Base-by-base conservation (phyloP, 2,797 vertebrate genomes). In the Sebastes flavidus region DNA sequence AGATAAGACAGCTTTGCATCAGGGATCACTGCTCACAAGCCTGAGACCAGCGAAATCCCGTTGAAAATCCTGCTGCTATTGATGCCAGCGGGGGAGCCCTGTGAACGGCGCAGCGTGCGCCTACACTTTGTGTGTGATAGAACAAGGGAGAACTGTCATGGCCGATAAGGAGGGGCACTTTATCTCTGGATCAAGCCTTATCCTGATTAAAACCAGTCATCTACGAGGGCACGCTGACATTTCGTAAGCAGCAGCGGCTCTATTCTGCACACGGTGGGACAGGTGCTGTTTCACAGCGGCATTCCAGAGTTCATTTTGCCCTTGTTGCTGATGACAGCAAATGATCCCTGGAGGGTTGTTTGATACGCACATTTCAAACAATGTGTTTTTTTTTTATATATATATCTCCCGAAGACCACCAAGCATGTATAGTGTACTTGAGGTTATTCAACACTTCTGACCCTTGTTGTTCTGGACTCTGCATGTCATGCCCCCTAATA, bases 91-190 rank as follows among this genome's bases (percentile, higher is more conserved):
- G 88, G 46, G 91, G 89, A 85, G 80, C 80, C 87, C 77, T 91
- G 88, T 83, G 88, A 94, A 85, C 54, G 29, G 55, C 56, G 29
- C 70, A 20, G 78, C 59, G 3, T 78, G 81, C 9, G 36, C 49
- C 82, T 77, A 49, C 83, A 79, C 86, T 91, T 79, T 88, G 81
- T 89, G 72, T 88, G 84, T 80, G 84, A 89, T 83, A 71, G 87
- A 91, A 92, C 91, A 93, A 93, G 89, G 59, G 18, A 87, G 82
- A 78, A 81, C 89, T 93, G 92, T 90, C 89, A 88, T 61, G 78
- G 76, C 81, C 62, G 86, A 96, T 95, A 93, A 95, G 89, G 85
- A 91, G 82, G 83, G 78, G 66, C 87, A 88, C 87, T 89, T 93
- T 89, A 91, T 93, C 88, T 89, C 38, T 60, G 86, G 87, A 91